Evolutionary conservation across 2,797 vertebrate species (phyloP), one percentile per base, ranked within the genome.

Genomic region (Enteromius paludinosus): DNA sequence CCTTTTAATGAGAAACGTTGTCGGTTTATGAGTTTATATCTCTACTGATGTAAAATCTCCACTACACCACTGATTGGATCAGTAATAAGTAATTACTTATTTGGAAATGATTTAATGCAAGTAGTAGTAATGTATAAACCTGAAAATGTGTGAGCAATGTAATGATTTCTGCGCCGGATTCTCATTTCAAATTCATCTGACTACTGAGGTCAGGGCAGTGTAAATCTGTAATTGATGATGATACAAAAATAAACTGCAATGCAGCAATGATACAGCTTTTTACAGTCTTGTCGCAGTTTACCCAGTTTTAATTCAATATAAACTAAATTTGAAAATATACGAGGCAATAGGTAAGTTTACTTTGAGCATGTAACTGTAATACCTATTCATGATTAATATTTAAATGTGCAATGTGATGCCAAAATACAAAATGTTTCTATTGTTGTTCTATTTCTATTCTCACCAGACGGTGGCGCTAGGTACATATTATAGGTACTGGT

Each of bases 1-100:
- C 9, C 54, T 56, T 83, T 87, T 35, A 81, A 62, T 64, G 45
- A 76, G 45, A 75, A 75, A 23, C 68, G 79, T 15, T 74, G 76
- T 33, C 76, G 65, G 28, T 64, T 65, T 20, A 49, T 86, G 30
- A 49, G 65, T 33, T 82, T 84, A 3, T 14, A n/a, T 52, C 28
- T 1, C 56, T 18, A 73, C 9, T 5, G 5, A 0, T 69, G 76
- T 20, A n/a, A 38, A 83, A 45, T 38, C 35, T 38, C 35, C 35
- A 38, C 35, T 38, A 5, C 8, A 38, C n/a, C n/a, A n/a, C n/a
- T 38, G 35, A 38, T 38, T 38, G 8, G 35, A 38, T 38, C 7
- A 38, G 35, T 38, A 38, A 38, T 8, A 38, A 38, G 35, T 38
- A 38, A 38, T 38, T 38, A 38, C 35, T 8, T 38, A 38, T 38